Evolutionary conservation across 2,888 invertebrate genomes (phyloP).

Genomic region (Malachius bipustulatus): DNA sequence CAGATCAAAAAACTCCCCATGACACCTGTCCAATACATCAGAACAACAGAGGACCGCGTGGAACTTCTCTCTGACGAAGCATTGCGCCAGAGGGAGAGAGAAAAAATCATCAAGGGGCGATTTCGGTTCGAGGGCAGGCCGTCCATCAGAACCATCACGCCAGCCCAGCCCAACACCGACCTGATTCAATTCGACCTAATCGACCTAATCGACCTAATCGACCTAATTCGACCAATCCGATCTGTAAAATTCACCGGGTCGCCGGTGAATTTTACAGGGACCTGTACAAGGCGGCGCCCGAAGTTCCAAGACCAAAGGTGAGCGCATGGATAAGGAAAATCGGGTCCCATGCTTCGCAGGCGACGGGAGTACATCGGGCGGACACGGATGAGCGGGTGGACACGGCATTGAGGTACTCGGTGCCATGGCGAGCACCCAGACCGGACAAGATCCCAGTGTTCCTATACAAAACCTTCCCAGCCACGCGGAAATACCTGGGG

Average conservation of each 20-base stretch:
- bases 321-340: not conserved
- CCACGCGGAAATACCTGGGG: too few relatives aligned
- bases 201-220: too few relatives aligned
- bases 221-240: too few relatives aligned
- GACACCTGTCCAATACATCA: conserved; percentile 2
- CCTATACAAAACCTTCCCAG: too few relatives aligned
- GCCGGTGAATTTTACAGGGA: conserved; percentile 3
- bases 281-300: not conserved
- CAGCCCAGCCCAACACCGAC: not conserved
- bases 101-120: not conserved
- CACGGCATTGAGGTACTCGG: conserved; percentile 5
- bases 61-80: not conserved
- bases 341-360: not conserved
- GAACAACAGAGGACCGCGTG: not conserved
- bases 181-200: too few relatives aligned
- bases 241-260: too few relatives aligned
- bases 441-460: conserved; percentile 14
- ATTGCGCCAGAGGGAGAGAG: not conserved
- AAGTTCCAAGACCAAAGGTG: not conserved
- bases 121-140: not conserved
- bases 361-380: not conserved
- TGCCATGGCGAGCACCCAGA: conserved; percentile 16
- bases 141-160: not conserved
- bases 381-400: too few relatives aligned
- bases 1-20: not conserved